These are phyloP conservation scores for Nesoenas mayeri DNA, from an alignment of 2,113 vertebrate species.

Conservation along the genomic window DNA sequence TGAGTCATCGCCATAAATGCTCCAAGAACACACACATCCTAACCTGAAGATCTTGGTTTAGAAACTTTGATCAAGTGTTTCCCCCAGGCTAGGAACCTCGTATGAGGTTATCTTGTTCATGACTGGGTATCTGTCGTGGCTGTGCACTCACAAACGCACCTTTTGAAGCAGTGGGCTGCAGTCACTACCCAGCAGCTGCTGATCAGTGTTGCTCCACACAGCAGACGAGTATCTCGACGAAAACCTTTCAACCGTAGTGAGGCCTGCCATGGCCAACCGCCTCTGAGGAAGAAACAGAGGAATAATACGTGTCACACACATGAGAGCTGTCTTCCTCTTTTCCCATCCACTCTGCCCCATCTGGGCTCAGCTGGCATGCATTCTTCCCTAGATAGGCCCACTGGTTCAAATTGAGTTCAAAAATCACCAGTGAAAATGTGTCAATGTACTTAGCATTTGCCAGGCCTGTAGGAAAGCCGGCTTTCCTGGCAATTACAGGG, in stretches of 20 bases:
- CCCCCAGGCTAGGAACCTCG: neutral
- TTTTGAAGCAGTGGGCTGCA: constrained; percentile 89
- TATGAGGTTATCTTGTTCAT: neutral
- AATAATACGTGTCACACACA: neutral
- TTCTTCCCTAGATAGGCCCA: neutral
- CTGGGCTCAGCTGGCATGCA: neutral
- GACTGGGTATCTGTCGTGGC: rapidly evolving
- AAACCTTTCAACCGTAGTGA: constrained; percentile 84
- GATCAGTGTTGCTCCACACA: constrained; percentile 88
- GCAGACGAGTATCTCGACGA: constrained; percentile 72
- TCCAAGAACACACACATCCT: neutral
- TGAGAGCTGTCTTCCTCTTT: neutral
- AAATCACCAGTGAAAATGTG: neutral
- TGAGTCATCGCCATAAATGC: neutral
- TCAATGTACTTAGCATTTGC: neutral
- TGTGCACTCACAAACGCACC: constrained; percentile 61
- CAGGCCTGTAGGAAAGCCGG: neutral
- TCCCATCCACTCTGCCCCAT: neutral
- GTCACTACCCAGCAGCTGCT: constrained; percentile 90
- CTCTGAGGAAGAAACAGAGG: constrained; percentile 70
- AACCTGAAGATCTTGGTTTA: neutral
- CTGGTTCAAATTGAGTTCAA: neutral
- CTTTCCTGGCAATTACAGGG: neutral
- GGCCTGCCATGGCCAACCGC: constrained; percentile 89
- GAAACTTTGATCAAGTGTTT: neutral